Evolutionary conservation across 2,797 vertebrate species (phyloP).

Genomic region (Corythornis leucogaster): DNA sequence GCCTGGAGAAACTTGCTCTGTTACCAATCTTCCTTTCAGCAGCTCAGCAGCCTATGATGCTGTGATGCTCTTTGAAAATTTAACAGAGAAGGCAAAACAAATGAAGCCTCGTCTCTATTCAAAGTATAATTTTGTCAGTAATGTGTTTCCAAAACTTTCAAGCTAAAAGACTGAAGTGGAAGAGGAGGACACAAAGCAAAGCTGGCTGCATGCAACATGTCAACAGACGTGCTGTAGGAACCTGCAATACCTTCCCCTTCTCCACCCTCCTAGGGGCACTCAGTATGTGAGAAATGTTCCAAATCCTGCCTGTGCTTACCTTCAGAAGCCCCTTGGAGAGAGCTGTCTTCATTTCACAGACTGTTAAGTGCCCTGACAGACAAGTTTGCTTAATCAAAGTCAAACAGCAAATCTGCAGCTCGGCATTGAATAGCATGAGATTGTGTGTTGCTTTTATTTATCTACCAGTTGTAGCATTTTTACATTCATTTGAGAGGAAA

Average conservation of each 20-base stretch:
- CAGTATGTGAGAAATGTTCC: neutral
- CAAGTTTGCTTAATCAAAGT: neutral
- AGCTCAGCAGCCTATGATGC: neutral
- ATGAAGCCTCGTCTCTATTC: neutral
- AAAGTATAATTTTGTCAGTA: neutral
- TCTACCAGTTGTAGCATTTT: neutral
- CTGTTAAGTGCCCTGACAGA: neutral
- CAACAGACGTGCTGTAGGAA: neutral
- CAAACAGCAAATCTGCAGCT: neutral
- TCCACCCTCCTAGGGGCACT: neutral
- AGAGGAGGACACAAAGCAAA: neutral
- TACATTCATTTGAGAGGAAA: neutral
- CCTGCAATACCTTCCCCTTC: neutral
- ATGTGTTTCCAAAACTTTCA: neutral
- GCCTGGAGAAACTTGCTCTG: neutral
- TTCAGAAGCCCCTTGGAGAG: neutral
- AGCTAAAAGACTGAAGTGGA: neutral
- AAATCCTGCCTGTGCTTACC: neutral
- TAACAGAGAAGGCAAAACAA: neutral
- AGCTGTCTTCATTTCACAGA: neutral
- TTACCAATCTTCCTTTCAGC: neutral
- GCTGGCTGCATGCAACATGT: accelerated
- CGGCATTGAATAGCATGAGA: neutral
- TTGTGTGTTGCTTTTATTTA: neutral
- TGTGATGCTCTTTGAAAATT: neutral